A percentile compares a stretch with the other conserved stretches of the same genome.
Evolutionary conservation across 1,140 invertebrate species (phyloP).

Genomic region (Sminthurides bifidus): DNA sequence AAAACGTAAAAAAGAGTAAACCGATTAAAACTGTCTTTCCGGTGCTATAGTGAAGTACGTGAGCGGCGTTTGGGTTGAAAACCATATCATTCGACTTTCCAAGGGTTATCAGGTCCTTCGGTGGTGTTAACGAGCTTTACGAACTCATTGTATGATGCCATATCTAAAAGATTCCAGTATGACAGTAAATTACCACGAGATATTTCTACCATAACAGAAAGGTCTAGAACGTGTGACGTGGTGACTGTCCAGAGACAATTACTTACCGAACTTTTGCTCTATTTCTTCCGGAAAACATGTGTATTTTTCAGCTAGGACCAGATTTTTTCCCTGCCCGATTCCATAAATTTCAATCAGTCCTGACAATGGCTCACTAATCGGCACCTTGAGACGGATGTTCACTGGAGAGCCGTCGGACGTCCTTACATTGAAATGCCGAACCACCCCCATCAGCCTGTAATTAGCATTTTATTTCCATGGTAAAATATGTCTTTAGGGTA

Average conservation of each 20-base stretch:
- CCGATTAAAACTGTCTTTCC: too few species aligned
- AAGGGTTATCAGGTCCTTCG: conserved; percentile 10
- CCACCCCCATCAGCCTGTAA: conserved; percentile 32
- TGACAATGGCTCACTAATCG: conserved; percentile 28
- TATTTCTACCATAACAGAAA: neutral
- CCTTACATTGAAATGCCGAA: conserved; percentile 31
- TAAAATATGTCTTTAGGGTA: too few species aligned
- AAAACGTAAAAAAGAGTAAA: too few species aligned
- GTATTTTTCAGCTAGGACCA: conserved; percentile 31
- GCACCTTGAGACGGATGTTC: conserved; percentile 27
- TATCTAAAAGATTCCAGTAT: conserved; percentile 15
- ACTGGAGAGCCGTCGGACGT: conserved; percentile 27
- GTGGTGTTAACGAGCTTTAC: conserved; percentile 16
- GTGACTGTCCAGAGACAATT: neutral
- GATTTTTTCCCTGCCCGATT: conserved; percentile 31
- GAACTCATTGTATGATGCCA: conserved; percentile 23
- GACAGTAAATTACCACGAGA: neutral
- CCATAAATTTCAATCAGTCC: conserved; percentile 34
- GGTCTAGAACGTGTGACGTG: neutral
- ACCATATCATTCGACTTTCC: conserved; percentile 8
- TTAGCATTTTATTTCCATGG: too few species aligned
- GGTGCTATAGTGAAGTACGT: too few species aligned
- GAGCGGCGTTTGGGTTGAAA: too few species aligned
- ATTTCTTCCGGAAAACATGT: conserved; percentile 30
- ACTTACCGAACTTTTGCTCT: conserved; percentile 28